Conservation (phyloP, 2,797 vertebrate species). For the Myioborus melanocephalus region DNA sequence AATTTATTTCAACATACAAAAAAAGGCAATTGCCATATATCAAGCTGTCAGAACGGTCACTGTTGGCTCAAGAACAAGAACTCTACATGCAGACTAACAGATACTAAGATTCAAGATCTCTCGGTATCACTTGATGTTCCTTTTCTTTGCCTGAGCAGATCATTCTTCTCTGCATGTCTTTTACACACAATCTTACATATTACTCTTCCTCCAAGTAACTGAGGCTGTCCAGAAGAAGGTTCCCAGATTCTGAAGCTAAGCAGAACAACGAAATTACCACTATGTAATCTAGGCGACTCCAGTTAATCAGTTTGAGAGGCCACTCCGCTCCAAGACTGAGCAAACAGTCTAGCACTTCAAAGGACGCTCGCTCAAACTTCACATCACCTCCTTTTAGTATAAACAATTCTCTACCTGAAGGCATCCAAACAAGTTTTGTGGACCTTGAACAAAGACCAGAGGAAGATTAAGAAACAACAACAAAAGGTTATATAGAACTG, state of each 20-base stretch:
- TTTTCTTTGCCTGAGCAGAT: background rate
- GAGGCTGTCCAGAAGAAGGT: background rate
- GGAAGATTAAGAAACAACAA: background rate
- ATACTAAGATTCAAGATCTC: background rate
- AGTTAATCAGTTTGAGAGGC: background rate
- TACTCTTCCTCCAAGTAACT: background rate
- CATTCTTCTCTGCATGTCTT: background rate
- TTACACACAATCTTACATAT: background rate
- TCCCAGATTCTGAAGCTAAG: background rate
- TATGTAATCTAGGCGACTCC: accelerated
- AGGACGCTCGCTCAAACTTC: background rate
- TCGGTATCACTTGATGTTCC: background rate
- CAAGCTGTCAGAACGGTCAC: background rate
- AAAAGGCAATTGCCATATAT: background rate
- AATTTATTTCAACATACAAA: background rate
- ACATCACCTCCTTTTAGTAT: background rate
- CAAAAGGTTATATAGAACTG: background rate
- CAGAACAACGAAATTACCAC: background rate
- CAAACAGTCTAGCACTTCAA: background rate
- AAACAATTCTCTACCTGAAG: background rate
- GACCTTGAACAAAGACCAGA: background rate
- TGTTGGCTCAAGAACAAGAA: background rate
- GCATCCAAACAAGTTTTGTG: background rate
- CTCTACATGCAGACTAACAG: background rate
- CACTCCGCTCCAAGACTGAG: background rate